phyloP scores from a whole-genome alignment of 2,888 invertebrate species.

The Heliconius sara region DNA sequence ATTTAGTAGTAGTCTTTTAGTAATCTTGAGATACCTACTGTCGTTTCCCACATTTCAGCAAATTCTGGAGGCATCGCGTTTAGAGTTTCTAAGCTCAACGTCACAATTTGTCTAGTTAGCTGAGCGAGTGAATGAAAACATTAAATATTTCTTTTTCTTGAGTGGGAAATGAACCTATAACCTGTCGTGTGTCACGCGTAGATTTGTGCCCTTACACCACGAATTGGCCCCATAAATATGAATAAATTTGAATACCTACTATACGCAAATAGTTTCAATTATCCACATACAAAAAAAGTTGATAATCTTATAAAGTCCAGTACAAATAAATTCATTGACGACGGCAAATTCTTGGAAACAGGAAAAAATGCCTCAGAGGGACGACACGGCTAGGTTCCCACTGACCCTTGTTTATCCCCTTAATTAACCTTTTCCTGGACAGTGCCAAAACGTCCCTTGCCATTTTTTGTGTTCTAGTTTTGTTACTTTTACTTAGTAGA shows the following conservation, averaged over 20 bases:
- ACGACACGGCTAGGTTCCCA: conserved; percentile 24
- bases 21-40: too few relatives aligned
- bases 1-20: too few relatives aligned
- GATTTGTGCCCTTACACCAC: too few relatives aligned
- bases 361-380: conserved; percentile 12
- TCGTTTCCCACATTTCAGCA: too few relatives aligned
- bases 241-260: not conserved
- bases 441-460: conserved; percentile 13
- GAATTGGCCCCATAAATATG: too few relatives aligned
- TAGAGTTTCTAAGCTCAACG: too few relatives aligned
- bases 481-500: not conserved
- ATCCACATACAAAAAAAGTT: not conserved
- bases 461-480: conserved; percentile 24
- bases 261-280: not conserved
- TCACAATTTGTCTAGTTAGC: too few relatives aligned
- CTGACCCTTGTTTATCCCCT: conserved; percentile 30
- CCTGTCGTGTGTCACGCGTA: too few relatives aligned
- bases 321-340: not conserved
- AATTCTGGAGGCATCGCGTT: too few relatives aligned
- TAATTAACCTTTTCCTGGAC: conserved; percentile 34
- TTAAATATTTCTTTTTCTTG: too few relatives aligned
- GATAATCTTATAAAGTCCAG: not conserved
- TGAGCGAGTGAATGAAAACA: too few relatives aligned
- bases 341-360: conserved; percentile 1
- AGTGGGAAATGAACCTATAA: too few relatives aligned